Conservation (phyloP, 2,797 vertebrate genomes). For the Vipera ursinii region DNA sequence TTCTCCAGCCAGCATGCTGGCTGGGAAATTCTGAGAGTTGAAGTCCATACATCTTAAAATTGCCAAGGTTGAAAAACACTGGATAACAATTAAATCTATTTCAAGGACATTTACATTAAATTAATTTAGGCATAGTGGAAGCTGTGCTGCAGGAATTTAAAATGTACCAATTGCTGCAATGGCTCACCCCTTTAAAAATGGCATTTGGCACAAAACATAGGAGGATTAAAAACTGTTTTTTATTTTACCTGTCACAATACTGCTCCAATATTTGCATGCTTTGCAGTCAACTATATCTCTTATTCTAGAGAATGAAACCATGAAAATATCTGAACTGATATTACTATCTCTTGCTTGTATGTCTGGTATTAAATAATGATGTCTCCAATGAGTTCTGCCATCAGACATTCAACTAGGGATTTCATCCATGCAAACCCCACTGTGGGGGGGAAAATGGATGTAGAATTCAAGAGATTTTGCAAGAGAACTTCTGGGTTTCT, state of each 20-base stretch:
- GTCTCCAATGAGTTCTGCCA: not conserved
- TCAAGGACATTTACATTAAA: conserved; percentile 14
- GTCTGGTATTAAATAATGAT: not conserved
- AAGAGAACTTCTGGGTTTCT: not conserved
- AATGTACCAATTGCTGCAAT: not conserved
- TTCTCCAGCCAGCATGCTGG: not conserved
- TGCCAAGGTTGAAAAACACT: not conserved
- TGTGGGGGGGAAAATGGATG: not conserved
- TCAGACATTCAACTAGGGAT: not conserved
- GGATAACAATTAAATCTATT: conserved; percentile 12
- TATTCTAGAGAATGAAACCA: not conserved
- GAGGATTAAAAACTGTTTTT: not conserved
- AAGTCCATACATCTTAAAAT: not conserved
- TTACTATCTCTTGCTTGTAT: not conserved
- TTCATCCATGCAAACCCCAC: not conserved
- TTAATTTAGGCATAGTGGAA: conserved; percentile 2
- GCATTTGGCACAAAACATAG: not conserved
- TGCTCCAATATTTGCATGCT: not conserved
- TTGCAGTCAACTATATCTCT: not conserved
- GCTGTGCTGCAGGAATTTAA: not conserved
- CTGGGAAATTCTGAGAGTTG: not conserved
- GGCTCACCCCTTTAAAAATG: not conserved
- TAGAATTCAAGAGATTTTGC: not conserved
- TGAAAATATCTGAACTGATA: conserved; percentile 1
- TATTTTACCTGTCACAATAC: not conserved